Evolutionary conservation across 2,888 invertebrate genomes (phyloP).

Genomic region (Bembecia ichneumoniformis): DNA sequence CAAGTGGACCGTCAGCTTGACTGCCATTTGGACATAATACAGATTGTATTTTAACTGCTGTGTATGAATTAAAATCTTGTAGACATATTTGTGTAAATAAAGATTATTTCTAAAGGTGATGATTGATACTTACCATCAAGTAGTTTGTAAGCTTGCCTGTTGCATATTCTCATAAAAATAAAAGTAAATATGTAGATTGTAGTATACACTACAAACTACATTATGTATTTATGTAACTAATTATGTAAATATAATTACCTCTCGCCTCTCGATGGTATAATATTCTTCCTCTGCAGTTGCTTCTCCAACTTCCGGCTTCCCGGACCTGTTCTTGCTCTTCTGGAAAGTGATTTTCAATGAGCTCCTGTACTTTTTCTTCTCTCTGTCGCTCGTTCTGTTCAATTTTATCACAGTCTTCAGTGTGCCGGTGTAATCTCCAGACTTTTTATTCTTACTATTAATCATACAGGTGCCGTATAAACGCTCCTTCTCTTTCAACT

Average conservation of each 20-base stretch:
- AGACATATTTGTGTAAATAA: no score
- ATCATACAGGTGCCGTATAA: conserved; percentile 32
- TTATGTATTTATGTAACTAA: no score
- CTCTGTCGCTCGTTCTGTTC: conserved; percentile 65
- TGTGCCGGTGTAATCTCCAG: conserved; percentile 81
- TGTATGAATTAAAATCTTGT: no score
- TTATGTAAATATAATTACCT: conserved; percentile 45
- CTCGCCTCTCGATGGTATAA: conserved; percentile 76
- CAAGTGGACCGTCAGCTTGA: no score
- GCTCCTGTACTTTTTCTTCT: conserved; percentile 77
- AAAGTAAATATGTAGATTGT: no score
- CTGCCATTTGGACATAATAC: no score
- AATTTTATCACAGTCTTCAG: conserved; percentile 88
- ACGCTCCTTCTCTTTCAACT: conserved; percentile 63
- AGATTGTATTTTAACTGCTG: no score
- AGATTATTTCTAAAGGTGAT: no score
- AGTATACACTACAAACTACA: no score
- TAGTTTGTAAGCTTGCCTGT: no score
- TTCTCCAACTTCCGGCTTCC: conserved; percentile 58
- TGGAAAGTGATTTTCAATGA: conserved; percentile 86
- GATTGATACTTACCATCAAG: no score
- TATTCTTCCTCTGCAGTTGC: conserved; percentile 46
- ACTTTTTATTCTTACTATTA: conserved; percentile 37
- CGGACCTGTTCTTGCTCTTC: conserved; percentile 76
- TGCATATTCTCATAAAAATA: no score